Evolutionary conservation across 2,797 vertebrate genomes (phyloP), one percentile per base, ranked within the genome.

Genomic region (Brachymystax lenok): DNA sequence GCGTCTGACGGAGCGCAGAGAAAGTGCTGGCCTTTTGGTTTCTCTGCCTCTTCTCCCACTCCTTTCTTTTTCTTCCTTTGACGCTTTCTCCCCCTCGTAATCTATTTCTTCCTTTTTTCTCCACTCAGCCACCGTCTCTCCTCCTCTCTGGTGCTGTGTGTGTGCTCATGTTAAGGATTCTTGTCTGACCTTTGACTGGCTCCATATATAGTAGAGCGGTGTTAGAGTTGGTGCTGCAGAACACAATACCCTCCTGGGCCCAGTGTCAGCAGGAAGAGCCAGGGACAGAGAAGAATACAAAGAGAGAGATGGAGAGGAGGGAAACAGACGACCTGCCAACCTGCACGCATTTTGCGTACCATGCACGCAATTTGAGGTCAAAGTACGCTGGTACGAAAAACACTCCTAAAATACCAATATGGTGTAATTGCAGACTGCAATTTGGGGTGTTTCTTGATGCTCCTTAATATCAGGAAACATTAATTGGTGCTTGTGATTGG

Each of bases 61-160:
- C 61, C n/a, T 70, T 14, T 63, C 16, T 63, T n/a, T 71, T 10
- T 77, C 56, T 71, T 6, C 27, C 68, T 50, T 30, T 63, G 3
- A 46, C 1, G 0, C 19, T 27, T 35, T 28, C 13, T 64, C 50
- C 24, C 1, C 54, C 51, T 40, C 73, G 5, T 40, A 24, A 50
- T 77, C 33, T 24, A 30, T 33, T 33, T 64, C 68, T n/a, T 7
- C n/a, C 73, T 75, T 7, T 35, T 14, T 63, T 19, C 19, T 24
- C 59, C 14, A 50, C 24, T 13, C 24, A 21, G 2, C 52, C 52
- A 10, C 71, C n/a, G 2, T 73, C 27, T 52, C 33, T 40, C 56
- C 16, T 63, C 74, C 50, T 8, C 50, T 46, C 5, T 63, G 17
- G 12, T 3, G 4, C 1, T 70, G 21, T 66, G 63, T 66, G 63